Conservation (phyloP, 2,888 invertebrate species). For the Argynnis bischoffii region DNA sequence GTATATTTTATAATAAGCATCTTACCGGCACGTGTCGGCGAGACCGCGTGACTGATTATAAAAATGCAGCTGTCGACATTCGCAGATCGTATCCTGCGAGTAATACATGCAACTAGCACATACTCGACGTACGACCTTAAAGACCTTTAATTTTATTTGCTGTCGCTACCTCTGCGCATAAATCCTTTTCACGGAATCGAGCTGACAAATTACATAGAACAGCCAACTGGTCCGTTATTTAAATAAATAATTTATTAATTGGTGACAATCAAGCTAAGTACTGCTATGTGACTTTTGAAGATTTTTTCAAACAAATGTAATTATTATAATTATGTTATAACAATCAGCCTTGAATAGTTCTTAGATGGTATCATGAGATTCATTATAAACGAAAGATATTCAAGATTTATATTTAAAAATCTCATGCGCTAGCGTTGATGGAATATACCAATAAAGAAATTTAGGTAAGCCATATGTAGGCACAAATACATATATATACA, state of each 20-base stretch:
- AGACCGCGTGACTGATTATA: conserved; percentile 19
- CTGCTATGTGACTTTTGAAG: conserved; percentile 60
- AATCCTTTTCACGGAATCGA: conserved; percentile 26
- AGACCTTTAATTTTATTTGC: not conserved
- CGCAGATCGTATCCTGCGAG: conserved; percentile 18
- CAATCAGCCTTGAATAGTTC: not conserved
- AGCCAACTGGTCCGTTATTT: conserved; percentile 60
- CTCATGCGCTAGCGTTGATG: not conserved
- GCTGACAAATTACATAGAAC: conserved; percentile 68
- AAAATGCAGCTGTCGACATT: conserved; percentile 24
- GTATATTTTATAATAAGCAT: not conserved
- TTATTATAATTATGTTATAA: conserved; percentile 41
- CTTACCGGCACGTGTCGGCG: conserved; percentile 15
- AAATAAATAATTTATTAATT: conserved; percentile 67
- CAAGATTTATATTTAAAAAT: not conserved
- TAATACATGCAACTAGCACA: not conserved
- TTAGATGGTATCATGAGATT: conserved; percentile 10
- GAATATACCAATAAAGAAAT: conserved; percentile 4
- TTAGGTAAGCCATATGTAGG: too few species aligned
- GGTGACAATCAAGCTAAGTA: conserved; percentile 75
- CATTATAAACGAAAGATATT: not conserved
- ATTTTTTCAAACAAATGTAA: conserved; percentile 41
- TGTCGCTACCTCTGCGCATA: conserved; percentile 10
- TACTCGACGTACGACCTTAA: not conserved
- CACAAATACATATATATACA: too few species aligned